Percentiles rank a stretch among this genome's conserved stretches.
Conservation (phyloP, 2,113 vertebrate genomes). For the Phylloscopus trochilus region DNA sequence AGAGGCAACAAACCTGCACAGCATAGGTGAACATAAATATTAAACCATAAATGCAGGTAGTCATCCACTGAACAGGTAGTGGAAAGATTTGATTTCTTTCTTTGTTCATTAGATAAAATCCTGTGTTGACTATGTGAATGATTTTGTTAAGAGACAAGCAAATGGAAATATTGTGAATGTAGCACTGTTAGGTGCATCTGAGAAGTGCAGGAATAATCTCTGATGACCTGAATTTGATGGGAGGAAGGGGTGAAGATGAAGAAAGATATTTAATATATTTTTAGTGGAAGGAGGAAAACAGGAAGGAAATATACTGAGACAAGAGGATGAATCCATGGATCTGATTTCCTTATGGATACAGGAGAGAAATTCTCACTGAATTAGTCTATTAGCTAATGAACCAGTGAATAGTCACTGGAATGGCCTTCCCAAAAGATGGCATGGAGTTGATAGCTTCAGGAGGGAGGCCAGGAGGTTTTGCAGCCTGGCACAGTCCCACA, state of each 20-base stretch:
- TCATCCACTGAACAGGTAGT: not conserved
- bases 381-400: not conserved
- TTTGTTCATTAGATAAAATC: slow-evolving; percentile 4
- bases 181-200: not conserved
- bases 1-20: slow-evolving; percentile 20
- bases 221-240: not conserved
- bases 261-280: not conserved
- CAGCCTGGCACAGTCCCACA: not conserved
- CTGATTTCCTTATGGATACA: not conserved
- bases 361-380: not conserved
- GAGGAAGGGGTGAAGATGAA: not conserved
- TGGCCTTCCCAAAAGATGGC: not conserved
- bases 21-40: slow-evolving; percentile 10
- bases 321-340: not conserved
- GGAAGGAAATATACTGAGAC: not conserved
- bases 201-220: not conserved
- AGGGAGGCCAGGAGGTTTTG: not conserved
- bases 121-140: not conserved
- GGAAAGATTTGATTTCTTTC: not conserved
- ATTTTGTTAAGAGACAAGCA: slow-evolving; percentile 7
- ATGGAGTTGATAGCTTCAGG: not conserved
- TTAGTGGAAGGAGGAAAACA: not conserved
- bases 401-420: not conserved
- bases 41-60: slow-evolving; percentile 15
- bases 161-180: not conserved